phyloP scores from a whole-genome alignment of 2,888 invertebrate species.

The Andrena chrysosceles region DNA sequence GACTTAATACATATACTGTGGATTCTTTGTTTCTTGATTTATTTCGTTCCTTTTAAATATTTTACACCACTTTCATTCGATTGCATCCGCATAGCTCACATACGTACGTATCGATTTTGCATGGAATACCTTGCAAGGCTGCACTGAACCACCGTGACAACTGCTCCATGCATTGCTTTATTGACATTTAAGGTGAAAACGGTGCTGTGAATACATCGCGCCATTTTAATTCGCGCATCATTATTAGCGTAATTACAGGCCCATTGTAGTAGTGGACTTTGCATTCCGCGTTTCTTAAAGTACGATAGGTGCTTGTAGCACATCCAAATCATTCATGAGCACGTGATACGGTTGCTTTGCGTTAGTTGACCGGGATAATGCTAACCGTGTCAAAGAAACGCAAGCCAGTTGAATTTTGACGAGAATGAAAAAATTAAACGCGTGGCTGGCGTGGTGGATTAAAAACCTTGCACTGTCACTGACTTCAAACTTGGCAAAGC shows the following conservation, averaged over 20 bases:
- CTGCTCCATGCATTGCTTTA: too few species aligned
- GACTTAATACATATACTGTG: too few species aligned
- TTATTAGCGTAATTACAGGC: slow-evolving; percentile 29
- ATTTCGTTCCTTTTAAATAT: too few species aligned
- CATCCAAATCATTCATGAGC: slow-evolving; percentile 40
- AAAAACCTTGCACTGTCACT: background rate
- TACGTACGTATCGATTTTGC: too few species aligned
- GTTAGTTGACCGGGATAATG: slow-evolving; percentile 1
- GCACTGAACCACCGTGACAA: too few species aligned
- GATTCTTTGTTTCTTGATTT: too few species aligned
- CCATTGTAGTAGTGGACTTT: slow-evolving; percentile 13
- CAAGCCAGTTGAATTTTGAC: slow-evolving; percentile 12
- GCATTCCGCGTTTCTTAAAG: slow-evolving; percentile 3
- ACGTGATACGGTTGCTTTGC: slow-evolving; percentile 47
- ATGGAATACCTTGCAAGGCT: too few species aligned
- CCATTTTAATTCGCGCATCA: slow-evolving; percentile 16
- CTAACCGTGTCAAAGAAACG: slow-evolving; percentile 28
- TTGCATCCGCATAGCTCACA: too few species aligned
- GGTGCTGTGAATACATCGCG: background rate
- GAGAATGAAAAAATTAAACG: background rate
- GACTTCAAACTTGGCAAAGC: background rate
- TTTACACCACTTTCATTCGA: too few species aligned
- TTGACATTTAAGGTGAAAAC: background rate
- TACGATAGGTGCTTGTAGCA: slow-evolving; percentile 3
- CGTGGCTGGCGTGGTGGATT: background rate